These are phyloP conservation scores for Drosophila melanocephala DNA, from an alignment of 2,888 invertebrate genomes.

Conservation along the genomic window DNA sequence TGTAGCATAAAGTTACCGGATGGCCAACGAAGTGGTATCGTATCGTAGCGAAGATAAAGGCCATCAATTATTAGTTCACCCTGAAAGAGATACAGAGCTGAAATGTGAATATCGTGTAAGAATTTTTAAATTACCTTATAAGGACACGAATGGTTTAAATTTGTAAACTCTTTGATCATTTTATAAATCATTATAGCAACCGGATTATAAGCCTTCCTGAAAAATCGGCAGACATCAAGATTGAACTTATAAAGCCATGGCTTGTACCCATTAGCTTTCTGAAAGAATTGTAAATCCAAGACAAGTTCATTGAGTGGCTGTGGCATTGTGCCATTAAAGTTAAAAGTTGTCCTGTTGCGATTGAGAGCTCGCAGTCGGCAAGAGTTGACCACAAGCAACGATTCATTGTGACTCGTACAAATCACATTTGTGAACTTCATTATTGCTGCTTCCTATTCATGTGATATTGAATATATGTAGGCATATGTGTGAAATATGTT, in stretches of 20 bases:
- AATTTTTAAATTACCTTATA: background rate
- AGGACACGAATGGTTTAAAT: conserved; percentile 1
- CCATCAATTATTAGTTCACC: background rate
- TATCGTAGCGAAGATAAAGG: background rate
- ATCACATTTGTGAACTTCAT: background rate
- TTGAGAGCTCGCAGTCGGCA: background rate
- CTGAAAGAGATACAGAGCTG: background rate
- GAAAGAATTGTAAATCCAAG: background rate
- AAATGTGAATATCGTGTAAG: background rate
- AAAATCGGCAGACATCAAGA: background rate
- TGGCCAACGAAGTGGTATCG: background rate
- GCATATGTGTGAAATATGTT: background rate
- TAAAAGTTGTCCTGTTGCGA: background rate
- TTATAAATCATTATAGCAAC: background rate
- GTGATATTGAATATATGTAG: background rate
- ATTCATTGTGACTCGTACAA: background rate
- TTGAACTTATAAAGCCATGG: background rate
- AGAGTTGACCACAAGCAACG: background rate
- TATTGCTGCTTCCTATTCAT: background rate
- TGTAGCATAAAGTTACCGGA: background rate
- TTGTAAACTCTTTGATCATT: background rate
- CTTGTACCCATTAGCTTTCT: background rate
- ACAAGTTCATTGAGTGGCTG: background rate
- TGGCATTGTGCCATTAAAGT: background rate
- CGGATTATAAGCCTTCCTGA: background rate